Base-by-base conservation (phyloP, 1,140 invertebrate genomes). In the Bemisia tabaci region DNA sequence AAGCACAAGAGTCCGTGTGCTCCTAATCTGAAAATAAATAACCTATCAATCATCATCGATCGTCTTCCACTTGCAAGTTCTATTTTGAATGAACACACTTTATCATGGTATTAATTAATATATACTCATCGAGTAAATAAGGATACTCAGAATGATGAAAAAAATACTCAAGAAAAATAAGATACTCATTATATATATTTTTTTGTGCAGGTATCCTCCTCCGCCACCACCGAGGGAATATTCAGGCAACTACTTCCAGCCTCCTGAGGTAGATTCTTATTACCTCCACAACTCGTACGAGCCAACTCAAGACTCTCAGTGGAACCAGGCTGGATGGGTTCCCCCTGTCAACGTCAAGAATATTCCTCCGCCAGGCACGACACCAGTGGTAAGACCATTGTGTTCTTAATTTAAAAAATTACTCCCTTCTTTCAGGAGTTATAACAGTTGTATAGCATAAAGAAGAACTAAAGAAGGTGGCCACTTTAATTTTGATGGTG, bases 291-390 rank as follows among this genome's bases (percentile, higher is more conserved):
- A 85, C 60, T 82, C 83, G 26, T 88, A 87, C 71, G 86, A 88
- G 74, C 85, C 85, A 1, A 87, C 85, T 0, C 85, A 87, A 70
- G 87, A 88, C 71, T 84, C 80, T 22, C 85, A 87, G 71, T 88
- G 86, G 86, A 80, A 79, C 26, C 62, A 63, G 2, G 67, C 48
- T 26, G 58, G 59, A 60, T 33, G 60, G 27, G 27, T 26, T 26
- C 33, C 33, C 17, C 33, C 33, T 48, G 5, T 17, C 5, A 17
- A 48, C 17, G 33, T 48, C 33, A 48, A 48, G 17, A 48, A 48
- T 48, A 48, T 48, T 48, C 17, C 17, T 48, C 17, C 58, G 22
- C 48, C 26, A 2, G 26, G 62, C 25, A 12, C 62, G 17, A 48
- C 17, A 9, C 33, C 33, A 17, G 33, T 48, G 17, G 5, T 48